phyloP scores from a whole-genome alignment of 2,797 vertebrate species.

The Odontamblyopus lacepedii region DNA sequence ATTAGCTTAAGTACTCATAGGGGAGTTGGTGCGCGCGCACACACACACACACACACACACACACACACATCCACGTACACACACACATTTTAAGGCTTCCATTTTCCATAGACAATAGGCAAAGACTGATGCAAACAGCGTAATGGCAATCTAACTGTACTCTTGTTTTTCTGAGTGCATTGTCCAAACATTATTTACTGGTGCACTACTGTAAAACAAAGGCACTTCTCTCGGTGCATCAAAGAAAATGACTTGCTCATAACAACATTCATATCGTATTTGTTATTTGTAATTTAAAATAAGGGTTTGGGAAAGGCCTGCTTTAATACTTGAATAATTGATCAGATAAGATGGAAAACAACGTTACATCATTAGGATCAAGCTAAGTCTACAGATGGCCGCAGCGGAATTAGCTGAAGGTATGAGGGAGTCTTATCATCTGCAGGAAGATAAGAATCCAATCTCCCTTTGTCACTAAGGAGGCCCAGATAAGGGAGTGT shows the following conservation, averaged over 20 bases:
- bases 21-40: slow-evolving; percentile 30
- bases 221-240: slow-evolving; percentile 53
- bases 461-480: slow-evolving; percentile 33
- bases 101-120: slow-evolving; percentile 43
- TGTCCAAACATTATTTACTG: slow-evolving; percentile 54
- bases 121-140: slow-evolving; percentile 27
- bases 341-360: neutral
- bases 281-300: slow-evolving; percentile 16
- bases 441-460: slow-evolving; percentile 41
- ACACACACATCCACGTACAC: slow-evolving; percentile 22
- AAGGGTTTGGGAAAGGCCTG: neutral
- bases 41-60: slow-evolving; percentile 2
- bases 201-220: slow-evolving; percentile 55
- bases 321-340: slow-evolving; percentile 5
- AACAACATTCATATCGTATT: slow-evolving; percentile 6
- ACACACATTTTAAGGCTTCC: slow-evolving; percentile 29
- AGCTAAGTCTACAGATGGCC: slow-evolving; percentile 10
- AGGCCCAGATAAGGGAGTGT: slow-evolving; percentile 38
- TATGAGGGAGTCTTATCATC: slow-evolving; percentile 11
- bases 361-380: slow-evolving; percentile 9
- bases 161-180: slow-evolving; percentile 26
- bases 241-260: slow-evolving; percentile 39
- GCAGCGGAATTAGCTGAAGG: neutral
- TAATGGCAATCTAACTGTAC: slow-evolving; percentile 32
- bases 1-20: slow-evolving; percentile 66